Base-by-base conservation (phyloP, 2,113 vertebrate species). In the Xenus cinereus region DNA sequence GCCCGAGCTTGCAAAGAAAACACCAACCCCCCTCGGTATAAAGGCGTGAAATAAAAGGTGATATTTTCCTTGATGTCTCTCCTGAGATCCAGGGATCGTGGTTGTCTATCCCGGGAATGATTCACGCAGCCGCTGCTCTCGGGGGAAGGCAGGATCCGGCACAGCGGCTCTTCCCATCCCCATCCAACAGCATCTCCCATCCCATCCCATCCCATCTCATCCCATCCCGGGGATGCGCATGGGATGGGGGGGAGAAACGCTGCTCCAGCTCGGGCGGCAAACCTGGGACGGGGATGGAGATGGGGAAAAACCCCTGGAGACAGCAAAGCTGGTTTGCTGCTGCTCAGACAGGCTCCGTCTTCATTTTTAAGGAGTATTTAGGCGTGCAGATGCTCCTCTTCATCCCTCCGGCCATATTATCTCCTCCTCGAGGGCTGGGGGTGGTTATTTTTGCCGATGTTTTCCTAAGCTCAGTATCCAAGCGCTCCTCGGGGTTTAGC, bases 1-100 rank as follows among this genome's bases (percentile, higher is more conserved):
- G 95, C 81, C 93, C 14, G 68, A 92, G 71, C 95, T 95, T 96
- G 96, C 84, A 76, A 69, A 92, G 78, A 90, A 95, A 91, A 78
- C 88, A 80, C 64, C 71, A 75, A 48, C 63, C n/a, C 45, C 41
- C 72, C 87, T 93, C 1, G 0, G 32, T 78, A 16, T 75, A 85
- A 87, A 94, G 75, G 72, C 6, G 10, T 41, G 41, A 73, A 94
- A 91, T 79, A 84, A 94, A 93, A 86, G 78, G 66, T 33, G 64
- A 68, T 80, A 60, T 81, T 84, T 94, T 86, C 56, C 90, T 85
- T 94, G 24, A 93, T 89, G 87, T 89, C 87, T 48, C 46, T 87
- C 45, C 50, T 71, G 82, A 92, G 71, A 95, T 91, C 51, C 88
- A n/a, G 64, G 78, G 66, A 63, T 90, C n/a, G 4, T 63, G 51